phyloP scores from a whole-genome alignment of 2,113 vertebrate species.

The Eublepharis macularius region DNA sequence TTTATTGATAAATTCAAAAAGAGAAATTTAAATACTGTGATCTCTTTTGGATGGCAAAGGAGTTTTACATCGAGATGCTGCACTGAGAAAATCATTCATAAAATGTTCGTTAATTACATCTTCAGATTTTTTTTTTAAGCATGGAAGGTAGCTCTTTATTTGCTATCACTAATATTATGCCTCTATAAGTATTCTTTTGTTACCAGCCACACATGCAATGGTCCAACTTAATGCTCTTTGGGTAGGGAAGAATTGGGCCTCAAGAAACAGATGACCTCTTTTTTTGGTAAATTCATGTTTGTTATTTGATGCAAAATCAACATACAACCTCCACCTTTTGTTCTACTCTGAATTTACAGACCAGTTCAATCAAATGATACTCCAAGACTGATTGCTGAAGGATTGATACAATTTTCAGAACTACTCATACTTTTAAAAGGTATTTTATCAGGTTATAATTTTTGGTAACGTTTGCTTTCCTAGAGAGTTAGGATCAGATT shows the following conservation, averaged over 20 bases:
- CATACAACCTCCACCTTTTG: not conserved
- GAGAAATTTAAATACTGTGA: constrained; percentile 37
- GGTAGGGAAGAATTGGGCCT: not conserved
- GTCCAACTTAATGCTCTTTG: not conserved
- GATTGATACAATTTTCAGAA: not conserved
- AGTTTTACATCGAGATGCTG: constrained; percentile 24
- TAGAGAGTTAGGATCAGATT: not conserved
- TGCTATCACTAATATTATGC: constrained; percentile 12
- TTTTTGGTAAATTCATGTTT: constrained; percentile 5
- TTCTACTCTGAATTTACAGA: not conserved
- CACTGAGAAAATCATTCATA: constrained; percentile 12
- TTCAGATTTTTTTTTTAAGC: not conserved
- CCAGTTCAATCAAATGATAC: not conserved
- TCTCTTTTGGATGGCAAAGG: constrained; percentile 12
- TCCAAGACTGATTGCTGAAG: not conserved
- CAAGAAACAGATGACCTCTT: not conserved
- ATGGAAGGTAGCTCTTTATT: constrained; percentile 5
- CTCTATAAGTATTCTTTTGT: constrained; percentile 18
- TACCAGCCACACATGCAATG: constrained; percentile 8
- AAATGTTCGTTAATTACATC: not conserved
- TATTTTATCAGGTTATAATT: not conserved
- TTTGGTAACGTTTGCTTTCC: not conserved
- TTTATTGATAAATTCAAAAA: constrained; percentile 40
- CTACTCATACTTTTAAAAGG: constrained; percentile 29
- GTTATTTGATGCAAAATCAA: not conserved